phyloP scores from a whole-genome alignment of 2,113 vertebrate genomes.

The Cavia porcellus region DNA sequence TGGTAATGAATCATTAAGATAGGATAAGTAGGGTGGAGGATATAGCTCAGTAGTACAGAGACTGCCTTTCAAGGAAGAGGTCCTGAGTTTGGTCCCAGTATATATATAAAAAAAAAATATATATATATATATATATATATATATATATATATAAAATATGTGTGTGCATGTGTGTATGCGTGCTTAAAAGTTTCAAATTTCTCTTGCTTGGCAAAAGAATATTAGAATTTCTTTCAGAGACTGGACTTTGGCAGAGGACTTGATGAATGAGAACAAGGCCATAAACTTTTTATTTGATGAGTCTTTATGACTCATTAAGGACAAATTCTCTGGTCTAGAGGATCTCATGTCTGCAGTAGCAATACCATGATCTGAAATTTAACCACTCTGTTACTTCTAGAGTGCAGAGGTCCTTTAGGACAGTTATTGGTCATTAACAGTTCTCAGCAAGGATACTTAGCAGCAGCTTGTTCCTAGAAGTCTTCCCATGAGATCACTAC shows the following conservation, averaged over 20 bases:
- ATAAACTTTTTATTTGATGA: neutral
- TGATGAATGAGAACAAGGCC: neutral
- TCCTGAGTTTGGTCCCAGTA: too few species aligned
- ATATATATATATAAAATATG: too few species aligned
- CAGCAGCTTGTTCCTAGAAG: neutral
- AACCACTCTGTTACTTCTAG: neutral
- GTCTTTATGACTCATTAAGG: neutral
- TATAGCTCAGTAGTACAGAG: too few species aligned
- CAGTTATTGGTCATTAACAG: neutral
- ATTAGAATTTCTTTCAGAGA: neutral
- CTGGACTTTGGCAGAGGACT: neutral
- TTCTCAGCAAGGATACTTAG: neutral
- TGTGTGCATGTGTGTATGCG: too few species aligned
- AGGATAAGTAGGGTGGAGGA: neutral
- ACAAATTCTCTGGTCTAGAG: neutral
- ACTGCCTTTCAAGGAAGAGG: too few species aligned
- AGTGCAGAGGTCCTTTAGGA: neutral
- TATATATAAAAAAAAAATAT: too few species aligned
- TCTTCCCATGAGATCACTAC: neutral
- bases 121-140: too few species aligned
- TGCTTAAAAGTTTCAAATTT: neutral
- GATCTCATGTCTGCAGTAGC: neutral
- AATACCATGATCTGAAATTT: neutral
- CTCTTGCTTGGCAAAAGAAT: neutral
- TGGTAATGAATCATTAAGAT: neutral